These are phyloP conservation scores for Dinocampus coccinellae DNA, from an alignment of 2,888 invertebrate genomes.

Conservation along the genomic window DNA sequence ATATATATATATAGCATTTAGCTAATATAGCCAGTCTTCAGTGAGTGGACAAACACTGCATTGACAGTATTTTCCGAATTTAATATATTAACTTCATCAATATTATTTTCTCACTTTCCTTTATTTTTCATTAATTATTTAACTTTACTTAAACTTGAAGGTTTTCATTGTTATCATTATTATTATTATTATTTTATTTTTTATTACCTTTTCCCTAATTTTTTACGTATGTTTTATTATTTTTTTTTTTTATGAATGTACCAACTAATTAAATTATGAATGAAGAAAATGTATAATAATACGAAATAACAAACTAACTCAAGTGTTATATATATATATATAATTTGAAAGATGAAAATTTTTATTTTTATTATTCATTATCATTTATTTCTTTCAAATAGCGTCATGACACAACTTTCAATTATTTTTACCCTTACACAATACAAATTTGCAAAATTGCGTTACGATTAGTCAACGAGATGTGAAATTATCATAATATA, in stretches of 20 bases:
- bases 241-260: slow-evolving; percentile 48
- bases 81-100: slow-evolving; percentile 47
- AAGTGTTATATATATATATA: slow-evolving; percentile 18
- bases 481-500: slow-evolving; percentile 22
- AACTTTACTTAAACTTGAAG: slow-evolving; percentile 42
- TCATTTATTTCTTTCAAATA: slow-evolving; percentile 6
- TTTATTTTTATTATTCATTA: slow-evolving; percentile 15
- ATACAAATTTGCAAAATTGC: slow-evolving; percentile 20
- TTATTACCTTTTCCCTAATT: slow-evolving; percentile 49
- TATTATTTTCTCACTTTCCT: slow-evolving; percentile 9
- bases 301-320: slow-evolving; percentile 38
- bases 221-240: slow-evolving; percentile 44
- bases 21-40: slow-evolving; percentile 64
- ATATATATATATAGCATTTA: slow-evolving; percentile 54
- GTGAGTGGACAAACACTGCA: slow-evolving; percentile 52
- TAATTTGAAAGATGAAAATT: slow-evolving; percentile 30
- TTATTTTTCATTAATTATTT: slow-evolving; percentile 20
- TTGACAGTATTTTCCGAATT: slow-evolving; percentile 46
- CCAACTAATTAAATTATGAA: slow-evolving; percentile 53
- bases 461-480: slow-evolving; percentile 48
- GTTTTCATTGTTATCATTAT: slow-evolving; percentile 28
- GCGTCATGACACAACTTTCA: slow-evolving; percentile 20
- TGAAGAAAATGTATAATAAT: slow-evolving; percentile 29
- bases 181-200: no score
- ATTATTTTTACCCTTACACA: slow-evolving; percentile 25